Base-by-base conservation (phyloP, 2,888 invertebrate genomes). In the Rhagophthalmus giganteus region DNA sequence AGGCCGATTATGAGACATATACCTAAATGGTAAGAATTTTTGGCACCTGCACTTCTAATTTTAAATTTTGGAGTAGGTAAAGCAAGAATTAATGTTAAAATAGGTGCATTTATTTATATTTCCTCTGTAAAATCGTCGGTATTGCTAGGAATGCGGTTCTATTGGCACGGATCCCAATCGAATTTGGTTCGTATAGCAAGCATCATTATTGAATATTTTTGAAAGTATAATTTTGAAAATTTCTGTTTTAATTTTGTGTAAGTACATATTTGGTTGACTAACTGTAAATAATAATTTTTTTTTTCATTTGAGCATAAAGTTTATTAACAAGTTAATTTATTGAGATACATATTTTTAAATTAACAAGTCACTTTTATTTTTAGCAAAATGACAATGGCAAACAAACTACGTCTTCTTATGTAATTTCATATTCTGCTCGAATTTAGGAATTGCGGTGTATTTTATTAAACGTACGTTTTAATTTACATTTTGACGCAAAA, bases 141-240 rank as follows among this genome's bases (percentile, higher is more conserved):
- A 45, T 14, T 37, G 28, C 4, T 13, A 16, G 45, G 37, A 47
- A 47, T 47, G 25, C 39, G 32, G 38, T 47, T 15, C 39, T 11
- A 39, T 47, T 47, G 47, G 47, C 47, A 47, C 26, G 9, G 11
- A 15, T 32, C 47, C 47, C 38, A 15, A 24, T 44, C 11, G 10
- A 37, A 37, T 37, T 10, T n/a, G n/a, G n/a, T n/a, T n/a, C n/a
- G n/a, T n/a, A n/a, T n/a, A n/a, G n/a, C n/a, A n/a, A n/a, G n/a
- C n/a, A n/a, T n/a, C n/a, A n/a, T 14, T 15, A 11, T 33, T 33
- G 33, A 13, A 16, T 34, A 34, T 34, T 34, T 34, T n/a, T n/a
- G n/a, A n/a, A n/a, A n/a, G n/a, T n/a, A n/a, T n/a, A n/a, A n/a
- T n/a, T n/a, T n/a, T n/a, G n/a, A n/a, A n/a, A n/a, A n/a, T n/a